These are phyloP conservation scores for Morpho helenor DNA, from an alignment of 2,888 invertebrate genomes.

Conservation along the genomic window DNA sequence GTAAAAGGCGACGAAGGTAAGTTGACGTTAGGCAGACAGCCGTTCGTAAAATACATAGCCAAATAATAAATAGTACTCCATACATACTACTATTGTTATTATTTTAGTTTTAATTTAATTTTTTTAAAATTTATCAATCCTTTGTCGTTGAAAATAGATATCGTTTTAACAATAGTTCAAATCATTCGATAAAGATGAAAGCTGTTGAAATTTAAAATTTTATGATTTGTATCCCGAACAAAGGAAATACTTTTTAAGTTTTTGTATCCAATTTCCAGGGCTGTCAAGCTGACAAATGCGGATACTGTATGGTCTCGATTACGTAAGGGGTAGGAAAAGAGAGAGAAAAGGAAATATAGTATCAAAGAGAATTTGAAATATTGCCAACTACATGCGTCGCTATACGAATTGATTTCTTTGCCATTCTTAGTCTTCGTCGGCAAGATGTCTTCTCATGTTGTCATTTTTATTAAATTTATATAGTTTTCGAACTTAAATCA, in stretches of 20 bases:
- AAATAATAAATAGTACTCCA: too few relatives aligned
- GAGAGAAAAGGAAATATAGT: constrained; percentile 54
- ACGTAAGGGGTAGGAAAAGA: constrained; percentile 44
- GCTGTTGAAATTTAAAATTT: not conserved
- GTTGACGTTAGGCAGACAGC: too few relatives aligned
- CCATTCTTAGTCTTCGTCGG: constrained; percentile 40
- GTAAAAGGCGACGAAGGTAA: too few relatives aligned
- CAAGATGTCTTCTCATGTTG: constrained; percentile 17
- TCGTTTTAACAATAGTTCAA: too few relatives aligned
- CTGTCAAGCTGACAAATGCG: constrained; percentile 39
- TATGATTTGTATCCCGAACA: not conserved
- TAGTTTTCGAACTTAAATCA: too few relatives aligned
- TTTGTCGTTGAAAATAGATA: too few relatives aligned
- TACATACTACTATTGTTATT: too few relatives aligned
- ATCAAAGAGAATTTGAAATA: constrained; percentile 71
- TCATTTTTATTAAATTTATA: constrained; percentile 14
- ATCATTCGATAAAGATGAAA: too few relatives aligned
- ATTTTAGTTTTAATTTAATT: too few relatives aligned
- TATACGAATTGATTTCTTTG: constrained; percentile 59
- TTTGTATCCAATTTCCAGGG: constrained; percentile 34
- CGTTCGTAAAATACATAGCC: too few relatives aligned
- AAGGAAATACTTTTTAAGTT: constrained; percentile 13
- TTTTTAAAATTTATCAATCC: too few relatives aligned
- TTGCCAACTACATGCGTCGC: constrained; percentile 67
- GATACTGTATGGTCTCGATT: constrained; percentile 38